phyloP scores from a whole-genome alignment of 2,888 invertebrate species.

The Philereme vetulata region DNA sequence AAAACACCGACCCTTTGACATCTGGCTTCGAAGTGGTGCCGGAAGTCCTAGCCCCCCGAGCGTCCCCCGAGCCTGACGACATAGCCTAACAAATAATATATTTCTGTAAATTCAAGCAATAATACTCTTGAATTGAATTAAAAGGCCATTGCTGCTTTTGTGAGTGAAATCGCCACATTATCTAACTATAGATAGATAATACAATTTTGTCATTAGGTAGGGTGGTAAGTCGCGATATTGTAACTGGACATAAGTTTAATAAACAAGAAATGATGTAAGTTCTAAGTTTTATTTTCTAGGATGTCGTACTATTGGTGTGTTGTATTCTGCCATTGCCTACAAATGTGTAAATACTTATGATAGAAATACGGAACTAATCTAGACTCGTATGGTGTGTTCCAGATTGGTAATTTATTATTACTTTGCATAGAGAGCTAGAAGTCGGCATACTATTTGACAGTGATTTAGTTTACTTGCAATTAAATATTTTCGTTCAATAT shows the following conservation, averaged over 20 bases:
- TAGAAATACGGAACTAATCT: constrained; percentile 48
- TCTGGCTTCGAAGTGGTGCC: constrained; percentile 7
- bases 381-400: constrained; percentile 59
- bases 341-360: constrained; percentile 71
- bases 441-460: constrained; percentile 70
- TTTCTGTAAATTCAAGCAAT: constrained; percentile 35
- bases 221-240: constrained; percentile 47
- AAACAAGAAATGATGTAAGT: constrained; percentile 45
- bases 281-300: constrained; percentile 48
- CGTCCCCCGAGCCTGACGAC: constrained; percentile 68
- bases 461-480: constrained; percentile 75
- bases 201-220: constrained; percentile 36
- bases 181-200: constrained; percentile 40
- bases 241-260: constrained; percentile 43
- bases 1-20: constrained; percentile 20
- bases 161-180: constrained; percentile 45
- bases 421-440: constrained; percentile 65
- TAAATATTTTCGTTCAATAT: constrained; percentile 72
- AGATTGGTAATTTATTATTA: constrained; percentile 63
- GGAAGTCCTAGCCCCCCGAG: constrained; percentile 50
- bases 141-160: constrained; percentile 53
- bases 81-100: constrained; percentile 62
- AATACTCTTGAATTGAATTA: constrained; percentile 30
- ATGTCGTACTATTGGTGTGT: constrained; percentile 60
- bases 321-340: constrained; percentile 69